These are phyloP conservation scores for Microtus pennsylvanicus DNA, from an alignment of 2,113 vertebrate species.

Conservation along the genomic window DNA sequence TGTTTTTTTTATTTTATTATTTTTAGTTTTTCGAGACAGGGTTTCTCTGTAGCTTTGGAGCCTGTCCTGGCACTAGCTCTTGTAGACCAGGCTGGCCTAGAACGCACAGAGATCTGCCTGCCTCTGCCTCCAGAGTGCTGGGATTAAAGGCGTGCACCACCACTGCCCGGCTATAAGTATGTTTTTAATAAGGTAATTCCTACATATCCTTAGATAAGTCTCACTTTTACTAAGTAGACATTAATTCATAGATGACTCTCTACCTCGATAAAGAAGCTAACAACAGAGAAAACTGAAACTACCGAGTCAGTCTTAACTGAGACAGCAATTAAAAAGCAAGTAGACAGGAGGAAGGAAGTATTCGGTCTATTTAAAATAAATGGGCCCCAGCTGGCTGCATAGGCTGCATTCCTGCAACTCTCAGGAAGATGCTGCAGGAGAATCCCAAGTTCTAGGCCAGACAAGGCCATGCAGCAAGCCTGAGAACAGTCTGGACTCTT, in stretches of 20 bases:
- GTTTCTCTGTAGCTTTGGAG: no score
- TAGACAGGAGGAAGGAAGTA: background rate
- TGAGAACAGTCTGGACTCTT: background rate
- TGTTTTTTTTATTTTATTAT: no score
- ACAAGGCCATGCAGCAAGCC: background rate
- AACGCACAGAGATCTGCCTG: no score
- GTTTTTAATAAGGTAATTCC: slow-evolving; percentile 30
- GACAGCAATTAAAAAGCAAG: slow-evolving; percentile 47
- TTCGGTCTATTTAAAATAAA: slow-evolving; percentile 1
- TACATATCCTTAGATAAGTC: slow-evolving; percentile 50
- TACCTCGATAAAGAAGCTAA: slow-evolving; percentile 34
- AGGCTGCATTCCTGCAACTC: background rate
- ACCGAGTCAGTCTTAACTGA: slow-evolving; percentile 32
- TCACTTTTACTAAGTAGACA: slow-evolving; percentile 50
- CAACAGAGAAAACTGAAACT: slow-evolving; percentile 60
- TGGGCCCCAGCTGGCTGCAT: background rate
- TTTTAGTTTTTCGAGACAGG: no score
- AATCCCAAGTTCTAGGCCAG: background rate
- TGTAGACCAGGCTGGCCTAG: no score
- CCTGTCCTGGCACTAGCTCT: no score
- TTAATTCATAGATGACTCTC: slow-evolving; percentile 65
- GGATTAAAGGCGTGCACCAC: no score
- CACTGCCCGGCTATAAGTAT: background rate
- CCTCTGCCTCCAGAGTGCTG: no score
- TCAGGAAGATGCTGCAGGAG: background rate